A percentile compares a stretch with the other conserved stretches of the same genome.
Evolutionary conservation across 2,888 invertebrate species (phyloP).

Genomic region (Tholera decimalis): DNA sequence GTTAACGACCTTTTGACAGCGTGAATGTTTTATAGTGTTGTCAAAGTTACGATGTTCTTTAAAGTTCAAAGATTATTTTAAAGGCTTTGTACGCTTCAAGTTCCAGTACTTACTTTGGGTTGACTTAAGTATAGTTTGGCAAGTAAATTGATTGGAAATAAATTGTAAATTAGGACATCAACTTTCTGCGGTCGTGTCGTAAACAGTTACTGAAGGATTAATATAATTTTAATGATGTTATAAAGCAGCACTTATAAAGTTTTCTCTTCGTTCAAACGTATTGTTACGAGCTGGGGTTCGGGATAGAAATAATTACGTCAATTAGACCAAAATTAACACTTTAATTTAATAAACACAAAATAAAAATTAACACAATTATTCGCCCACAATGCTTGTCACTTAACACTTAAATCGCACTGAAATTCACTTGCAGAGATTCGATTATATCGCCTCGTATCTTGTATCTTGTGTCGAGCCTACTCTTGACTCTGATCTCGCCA

Average conservation of each 20-base stretch:
- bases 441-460: no score
- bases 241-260: not conserved
- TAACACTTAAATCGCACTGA: no score
- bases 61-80: conserved; percentile 34
- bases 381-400: no score
- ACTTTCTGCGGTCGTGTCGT: not conserved
- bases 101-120: conserved; percentile 18
- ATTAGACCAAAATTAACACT: no score
- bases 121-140: conserved; percentile 10
- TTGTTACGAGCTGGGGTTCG: no score
- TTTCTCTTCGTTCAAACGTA: no score
- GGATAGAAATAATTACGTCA: no score
- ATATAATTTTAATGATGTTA: not conserved
- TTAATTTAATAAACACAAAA: no score
- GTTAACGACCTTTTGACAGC: conserved; percentile 65
- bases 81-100: not conserved
- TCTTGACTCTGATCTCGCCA: no score
- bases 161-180: conserved; percentile 2
- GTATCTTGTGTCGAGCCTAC: no score
- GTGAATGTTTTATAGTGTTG: conserved; percentile 42
- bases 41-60: conserved; percentile 27
- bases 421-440: no score
- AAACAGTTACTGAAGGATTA: not conserved
- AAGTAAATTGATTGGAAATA: conserved; percentile 19
- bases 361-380: no score